These are phyloP conservation scores for Cydia splendana DNA, from an alignment of 1,140 invertebrate genomes.

Conservation along the genomic window DNA sequence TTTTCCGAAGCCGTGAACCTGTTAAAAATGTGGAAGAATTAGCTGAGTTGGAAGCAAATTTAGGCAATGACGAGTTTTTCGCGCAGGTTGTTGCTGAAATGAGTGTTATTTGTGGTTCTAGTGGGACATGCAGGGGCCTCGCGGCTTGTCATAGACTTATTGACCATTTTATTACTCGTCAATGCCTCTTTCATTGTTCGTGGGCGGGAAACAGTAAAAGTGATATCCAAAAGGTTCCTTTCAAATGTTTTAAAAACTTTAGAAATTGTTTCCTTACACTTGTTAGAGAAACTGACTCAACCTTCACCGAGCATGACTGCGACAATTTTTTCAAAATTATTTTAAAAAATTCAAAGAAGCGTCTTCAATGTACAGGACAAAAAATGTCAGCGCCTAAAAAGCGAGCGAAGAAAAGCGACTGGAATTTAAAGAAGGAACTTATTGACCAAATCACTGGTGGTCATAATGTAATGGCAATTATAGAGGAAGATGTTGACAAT, in stretches of 20 bases:
- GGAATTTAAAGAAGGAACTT: constrained; percentile 14
- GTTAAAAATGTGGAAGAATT: constrained; percentile 20
- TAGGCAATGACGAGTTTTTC: constrained; percentile 14
- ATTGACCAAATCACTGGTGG: neutral
- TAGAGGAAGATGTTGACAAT: neutral
- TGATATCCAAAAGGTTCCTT: constrained; percentile 5
- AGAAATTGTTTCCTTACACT: constrained; percentile 15
- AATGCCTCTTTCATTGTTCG: neutral
- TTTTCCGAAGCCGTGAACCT: neutral
- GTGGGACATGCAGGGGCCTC: neutral
- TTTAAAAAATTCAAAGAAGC: neutral
- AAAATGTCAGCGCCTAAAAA: neutral
- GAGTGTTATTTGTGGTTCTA: constrained; percentile 4
- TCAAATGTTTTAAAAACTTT: constrained; percentile 7
- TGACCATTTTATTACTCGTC: neutral
- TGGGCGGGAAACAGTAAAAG: constrained; percentile 17
- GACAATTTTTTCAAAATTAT: constrained; percentile 2
- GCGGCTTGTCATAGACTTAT: neutral
- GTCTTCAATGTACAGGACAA: neutral
- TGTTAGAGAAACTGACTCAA: constrained; percentile 5
- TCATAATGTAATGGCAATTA: neutral
- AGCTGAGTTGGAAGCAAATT: constrained; percentile 1
- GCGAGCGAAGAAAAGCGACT: neutral
- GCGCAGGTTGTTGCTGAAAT: neutral
- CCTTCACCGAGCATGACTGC: constrained; percentile 6